A percentile compares a stretch with the other conserved stretches of the same genome.
phyloP scores from a whole-genome alignment of 2,113 vertebrate species.

The Patagioenas fasciata region DNA sequence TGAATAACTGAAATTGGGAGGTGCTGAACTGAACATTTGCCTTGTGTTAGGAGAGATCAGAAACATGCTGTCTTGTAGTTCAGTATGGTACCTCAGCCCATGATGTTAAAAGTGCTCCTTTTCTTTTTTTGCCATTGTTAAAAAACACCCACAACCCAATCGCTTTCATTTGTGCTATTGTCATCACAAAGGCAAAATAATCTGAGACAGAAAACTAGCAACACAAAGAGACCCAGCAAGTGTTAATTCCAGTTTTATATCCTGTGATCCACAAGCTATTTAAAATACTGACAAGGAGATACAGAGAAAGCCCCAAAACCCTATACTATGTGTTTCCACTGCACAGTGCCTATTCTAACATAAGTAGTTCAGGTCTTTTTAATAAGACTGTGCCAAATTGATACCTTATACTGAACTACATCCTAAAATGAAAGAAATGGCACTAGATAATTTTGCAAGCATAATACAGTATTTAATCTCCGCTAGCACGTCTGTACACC shows the following conservation, averaged over 20 bases:
- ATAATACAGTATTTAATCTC: slow-evolving; percentile 23
- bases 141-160: too few species aligned
- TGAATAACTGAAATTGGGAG: not conserved
- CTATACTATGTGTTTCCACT: not conserved
- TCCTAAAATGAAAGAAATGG: slow-evolving; percentile 5
- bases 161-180: not conserved
- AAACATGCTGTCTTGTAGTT: not conserved
- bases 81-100: not conserved
- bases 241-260: slow-evolving; percentile 18
- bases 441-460: not conserved
- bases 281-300: not conserved
- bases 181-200: slow-evolving; percentile 10
- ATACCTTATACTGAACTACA: slow-evolving; percentile 1
- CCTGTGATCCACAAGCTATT: not conserved
- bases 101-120: not conserved
- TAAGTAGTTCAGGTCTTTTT: not conserved
- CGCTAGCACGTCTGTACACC: not conserved
- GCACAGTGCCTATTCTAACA: not conserved
- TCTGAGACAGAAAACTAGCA: not conserved
- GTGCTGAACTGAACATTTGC: not conserved
- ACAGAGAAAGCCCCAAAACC: not conserved
- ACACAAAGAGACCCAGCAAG: not conserved
- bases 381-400: not conserved
- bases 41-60: not conserved
- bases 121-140: too few species aligned